Percentiles rank a stretch among this genome's conserved stretches.
These are phyloP conservation scores for Crotalus viridis DNA, from an alignment of 2,113 vertebrate species.

Conservation along the genomic window DNA sequence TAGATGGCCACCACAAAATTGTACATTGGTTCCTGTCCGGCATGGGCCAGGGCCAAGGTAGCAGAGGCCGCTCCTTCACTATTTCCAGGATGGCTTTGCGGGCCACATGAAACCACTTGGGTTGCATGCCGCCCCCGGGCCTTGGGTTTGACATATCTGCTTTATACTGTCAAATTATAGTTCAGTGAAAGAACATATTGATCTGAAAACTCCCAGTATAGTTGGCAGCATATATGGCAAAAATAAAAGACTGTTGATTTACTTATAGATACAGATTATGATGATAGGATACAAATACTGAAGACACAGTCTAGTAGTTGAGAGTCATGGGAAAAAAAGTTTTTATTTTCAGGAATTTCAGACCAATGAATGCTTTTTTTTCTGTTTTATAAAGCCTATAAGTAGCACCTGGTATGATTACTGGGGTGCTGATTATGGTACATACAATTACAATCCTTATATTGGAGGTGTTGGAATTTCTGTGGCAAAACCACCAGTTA, in stretches of 20 bases:
- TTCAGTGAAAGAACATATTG: background rate
- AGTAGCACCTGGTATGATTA: slow-evolving; percentile 99
- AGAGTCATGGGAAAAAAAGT: background rate
- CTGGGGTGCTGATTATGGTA: slow-evolving; percentile 97
- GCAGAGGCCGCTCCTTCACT: no score
- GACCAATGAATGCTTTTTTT: background rate
- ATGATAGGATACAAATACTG: background rate
- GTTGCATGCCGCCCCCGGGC: no score
- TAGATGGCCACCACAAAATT: no score
- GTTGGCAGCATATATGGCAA: background rate
- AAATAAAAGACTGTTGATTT: background rate
- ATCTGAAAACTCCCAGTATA: background rate
- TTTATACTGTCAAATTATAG: background rate
- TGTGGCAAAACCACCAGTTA: slow-evolving; percentile 87
- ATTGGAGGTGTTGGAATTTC: slow-evolving; percentile 94
- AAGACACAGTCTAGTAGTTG: background rate
- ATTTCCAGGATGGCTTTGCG: no score
- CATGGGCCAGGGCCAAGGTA: no score
- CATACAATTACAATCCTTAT: slow-evolving; percentile 96
- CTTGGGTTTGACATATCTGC: no score
- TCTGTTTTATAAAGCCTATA: slow-evolving; percentile 81
- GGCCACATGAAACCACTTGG: no score
- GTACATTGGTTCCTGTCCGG: no score
- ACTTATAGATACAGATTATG: background rate
- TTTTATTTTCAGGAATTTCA: background rate